phyloP scores from a whole-genome alignment of 2,888 invertebrate species.

The Gerris lacustris region DNA sequence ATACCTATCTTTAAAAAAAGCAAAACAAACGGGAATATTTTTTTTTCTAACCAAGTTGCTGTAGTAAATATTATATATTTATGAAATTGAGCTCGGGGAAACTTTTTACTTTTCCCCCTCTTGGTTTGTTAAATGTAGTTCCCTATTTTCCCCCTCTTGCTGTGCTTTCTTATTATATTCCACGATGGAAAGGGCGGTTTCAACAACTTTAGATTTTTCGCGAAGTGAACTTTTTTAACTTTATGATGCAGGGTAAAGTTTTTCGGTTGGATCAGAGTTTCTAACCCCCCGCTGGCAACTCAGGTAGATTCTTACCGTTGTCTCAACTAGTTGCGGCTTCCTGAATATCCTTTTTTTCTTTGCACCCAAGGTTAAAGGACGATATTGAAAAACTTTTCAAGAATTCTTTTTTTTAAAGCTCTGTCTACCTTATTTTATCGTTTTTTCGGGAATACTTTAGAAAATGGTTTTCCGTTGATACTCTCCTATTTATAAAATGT shows the following conservation, averaged over 20 bases:
- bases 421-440: too few species aligned
- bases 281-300: background rate
- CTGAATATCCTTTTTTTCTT: background rate
- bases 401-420: background rate
- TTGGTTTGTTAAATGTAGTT: background rate
- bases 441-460: too few species aligned
- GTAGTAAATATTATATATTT: constrained; percentile 3
- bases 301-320: background rate
- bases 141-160: background rate
- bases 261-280: background rate
- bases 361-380: background rate
- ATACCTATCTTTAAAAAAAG: too few species aligned
- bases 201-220: background rate
- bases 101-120: background rate
- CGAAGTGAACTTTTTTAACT: background rate
- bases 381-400: background rate
- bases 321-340: background rate
- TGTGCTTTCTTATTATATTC: background rate
- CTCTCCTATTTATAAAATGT: too few species aligned
- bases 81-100: background rate
- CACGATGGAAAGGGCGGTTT: background rate
- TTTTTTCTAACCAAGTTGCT: background rate
- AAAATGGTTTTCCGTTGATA: too few species aligned
- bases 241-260: background rate
- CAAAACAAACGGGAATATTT: too few species aligned